Evolutionary conservation across 2,888 invertebrate species (phyloP).

Genomic region (Sminthurides aquaticus): DNA sequence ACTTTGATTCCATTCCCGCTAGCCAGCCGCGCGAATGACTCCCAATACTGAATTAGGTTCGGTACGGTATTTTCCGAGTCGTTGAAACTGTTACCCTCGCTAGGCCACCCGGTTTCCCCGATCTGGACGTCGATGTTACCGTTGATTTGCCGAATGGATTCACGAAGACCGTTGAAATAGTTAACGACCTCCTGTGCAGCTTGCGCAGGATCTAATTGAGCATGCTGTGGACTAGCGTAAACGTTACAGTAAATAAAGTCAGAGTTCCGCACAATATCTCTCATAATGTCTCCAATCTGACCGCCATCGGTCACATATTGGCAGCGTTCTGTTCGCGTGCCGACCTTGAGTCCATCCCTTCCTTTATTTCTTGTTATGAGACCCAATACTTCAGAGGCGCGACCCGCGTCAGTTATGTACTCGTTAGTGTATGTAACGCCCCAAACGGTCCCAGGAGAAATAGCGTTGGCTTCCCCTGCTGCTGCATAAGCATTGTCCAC

Average conservation of each 20-base stretch:
- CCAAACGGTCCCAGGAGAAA: conserved; percentile 36
- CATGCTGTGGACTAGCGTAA: conserved; percentile 31
- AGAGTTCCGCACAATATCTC: conserved; percentile 32
- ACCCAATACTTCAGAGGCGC: conserved; percentile 24
- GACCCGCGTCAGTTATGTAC: conserved; percentile 24
- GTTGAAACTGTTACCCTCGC: conserved; percentile 32
- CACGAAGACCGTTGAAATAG: conserved; percentile 31
- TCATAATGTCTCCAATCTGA: conserved; percentile 26
- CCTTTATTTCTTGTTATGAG: conserved; percentile 35
- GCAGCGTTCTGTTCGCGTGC: conserved; percentile 26
- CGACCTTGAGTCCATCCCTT: conserved; percentile 35
- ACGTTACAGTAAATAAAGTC: conserved; percentile 43
- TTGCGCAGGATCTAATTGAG: conserved; percentile 22
- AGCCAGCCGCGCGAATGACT: conserved; percentile 31
- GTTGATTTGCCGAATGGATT: conserved; percentile 35
- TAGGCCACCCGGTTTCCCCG: conserved; percentile 43
- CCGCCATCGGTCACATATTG: conserved; percentile 28
- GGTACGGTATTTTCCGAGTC: conserved; percentile 34
- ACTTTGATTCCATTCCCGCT: conserved; percentile 28
- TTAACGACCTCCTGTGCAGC: conserved; percentile 37
- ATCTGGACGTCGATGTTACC: conserved; percentile 35
- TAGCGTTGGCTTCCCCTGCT: conserved; percentile 35
- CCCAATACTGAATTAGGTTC: conserved; percentile 34
- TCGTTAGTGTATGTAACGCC: conserved; percentile 40
- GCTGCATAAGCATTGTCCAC: conserved; percentile 40